These are phyloP conservation scores for Neosilurus mollespiculum DNA, from an alignment of 2,797 vertebrate genomes.

Conservation along the genomic window DNA sequence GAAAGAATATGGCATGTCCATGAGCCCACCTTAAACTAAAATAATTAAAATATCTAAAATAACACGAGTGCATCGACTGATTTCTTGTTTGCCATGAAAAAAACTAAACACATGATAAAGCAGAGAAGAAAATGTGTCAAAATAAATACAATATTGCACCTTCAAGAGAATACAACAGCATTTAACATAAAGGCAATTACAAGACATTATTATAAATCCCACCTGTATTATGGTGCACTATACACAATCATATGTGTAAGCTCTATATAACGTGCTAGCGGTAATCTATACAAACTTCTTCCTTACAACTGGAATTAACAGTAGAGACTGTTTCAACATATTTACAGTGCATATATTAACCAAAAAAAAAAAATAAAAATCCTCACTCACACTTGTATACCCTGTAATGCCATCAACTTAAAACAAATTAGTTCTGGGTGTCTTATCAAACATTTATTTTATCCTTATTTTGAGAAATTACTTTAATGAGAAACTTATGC, in stretches of 20 bases:
- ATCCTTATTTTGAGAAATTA: slow-evolving; percentile 57
- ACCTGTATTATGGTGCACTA: slow-evolving; percentile 69
- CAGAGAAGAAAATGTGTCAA: slow-evolving; percentile 70
- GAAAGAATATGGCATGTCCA: slow-evolving; percentile 59
- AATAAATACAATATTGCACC: slow-evolving; percentile 82
- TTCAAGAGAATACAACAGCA: slow-evolving; percentile 74
- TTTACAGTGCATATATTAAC: slow-evolving; percentile 70
- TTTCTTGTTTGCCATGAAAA: slow-evolving; percentile 55
- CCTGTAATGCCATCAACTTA: slow-evolving; percentile 75
- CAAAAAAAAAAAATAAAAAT: slow-evolving; percentile 64
- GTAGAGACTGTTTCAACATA: slow-evolving; percentile 59
- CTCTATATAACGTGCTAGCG: slow-evolving; percentile 69
- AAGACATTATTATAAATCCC: slow-evolving; percentile 64
- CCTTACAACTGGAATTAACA: slow-evolving; percentile 68
- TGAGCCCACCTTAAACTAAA: slow-evolving; percentile 56
- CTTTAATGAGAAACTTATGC: slow-evolving; percentile 57
- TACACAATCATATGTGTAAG: slow-evolving; percentile 70
- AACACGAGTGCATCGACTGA: slow-evolving; percentile 58
- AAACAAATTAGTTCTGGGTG: slow-evolving; percentile 64
- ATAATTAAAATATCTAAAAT: slow-evolving; percentile 56
- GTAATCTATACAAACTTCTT: slow-evolving; percentile 67
- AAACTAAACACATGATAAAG: slow-evolving; percentile 63
- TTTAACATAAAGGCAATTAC: slow-evolving; percentile 69
- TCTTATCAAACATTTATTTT: slow-evolving; percentile 59
- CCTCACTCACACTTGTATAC: slow-evolving; percentile 74